Conservation (phyloP, 1,140 invertebrate species). For the Ladona fulva region DNA sequence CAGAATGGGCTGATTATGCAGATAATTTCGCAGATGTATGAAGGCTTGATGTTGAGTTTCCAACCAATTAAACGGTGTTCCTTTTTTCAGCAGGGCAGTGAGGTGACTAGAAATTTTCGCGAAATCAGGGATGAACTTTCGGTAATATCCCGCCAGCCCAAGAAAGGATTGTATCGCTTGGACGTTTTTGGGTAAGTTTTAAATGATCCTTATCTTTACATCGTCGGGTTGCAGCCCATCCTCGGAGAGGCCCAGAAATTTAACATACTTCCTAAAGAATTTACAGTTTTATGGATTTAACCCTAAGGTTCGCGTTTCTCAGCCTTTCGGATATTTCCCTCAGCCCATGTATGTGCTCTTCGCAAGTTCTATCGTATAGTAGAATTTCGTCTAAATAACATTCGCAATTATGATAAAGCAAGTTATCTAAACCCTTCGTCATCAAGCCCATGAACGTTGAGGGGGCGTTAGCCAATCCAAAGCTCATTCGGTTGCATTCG, state of each 20-base stretch:
- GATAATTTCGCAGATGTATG: neutral
- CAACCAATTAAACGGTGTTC: constrained; percentile 21
- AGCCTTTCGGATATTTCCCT: constrained; percentile 24
- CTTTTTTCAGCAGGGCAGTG: constrained; percentile 28
- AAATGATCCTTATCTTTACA: constrained; percentile 28
- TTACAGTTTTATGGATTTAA: constrained; percentile 29
- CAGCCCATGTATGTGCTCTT: constrained; percentile 18
- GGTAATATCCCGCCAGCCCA: constrained; percentile 27
- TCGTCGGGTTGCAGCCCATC: constrained; percentile 25
- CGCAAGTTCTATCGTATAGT: neutral
- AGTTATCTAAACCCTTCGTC: neutral
- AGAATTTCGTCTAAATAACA: neutral
- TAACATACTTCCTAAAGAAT: constrained; percentile 25
- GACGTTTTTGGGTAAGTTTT: constrained; percentile 25
- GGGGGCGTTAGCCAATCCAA: neutral
- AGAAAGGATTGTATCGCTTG: constrained; percentile 31
- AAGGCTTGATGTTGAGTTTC: constrained; percentile 19
- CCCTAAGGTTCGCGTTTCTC: constrained; percentile 23
- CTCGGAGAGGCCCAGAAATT: constrained; percentile 26
- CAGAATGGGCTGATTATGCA: no score
- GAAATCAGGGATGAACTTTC: constrained; percentile 27
- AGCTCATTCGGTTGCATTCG: neutral
- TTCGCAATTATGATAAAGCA: neutral
- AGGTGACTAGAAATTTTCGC: constrained; percentile 28
- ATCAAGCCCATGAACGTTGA: neutral